Percentiles rank a stretch among this genome's conserved stretches.
phyloP scores from a whole-genome alignment of 2,113 vertebrate genomes.

The Chloropsis cyanopogon region DNA sequence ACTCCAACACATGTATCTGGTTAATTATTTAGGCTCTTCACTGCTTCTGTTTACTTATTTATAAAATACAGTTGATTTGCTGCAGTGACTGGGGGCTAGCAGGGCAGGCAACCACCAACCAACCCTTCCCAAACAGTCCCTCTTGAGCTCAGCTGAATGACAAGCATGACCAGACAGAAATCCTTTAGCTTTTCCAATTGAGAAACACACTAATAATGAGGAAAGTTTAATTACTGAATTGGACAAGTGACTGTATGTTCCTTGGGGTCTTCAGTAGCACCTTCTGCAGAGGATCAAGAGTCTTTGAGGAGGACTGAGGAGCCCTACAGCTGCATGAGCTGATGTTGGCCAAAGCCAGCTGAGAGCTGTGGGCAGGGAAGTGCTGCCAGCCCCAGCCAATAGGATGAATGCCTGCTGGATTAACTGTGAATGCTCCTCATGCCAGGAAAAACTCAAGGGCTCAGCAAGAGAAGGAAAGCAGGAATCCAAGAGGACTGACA shows the following conservation, averaged over 20 bases:
- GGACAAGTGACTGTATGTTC: neutral
- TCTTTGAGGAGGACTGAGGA: neutral
- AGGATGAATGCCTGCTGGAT: neutral
- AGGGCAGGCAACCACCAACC: neutral
- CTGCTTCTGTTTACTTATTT: neutral
- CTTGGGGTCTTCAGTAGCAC: neutral
- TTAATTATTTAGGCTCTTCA: constrained; percentile 27
- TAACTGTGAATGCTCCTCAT: neutral
- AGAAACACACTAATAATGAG: neutral
- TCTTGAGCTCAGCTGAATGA: neutral
- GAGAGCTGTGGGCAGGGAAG: neutral
- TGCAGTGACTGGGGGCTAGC: neutral
- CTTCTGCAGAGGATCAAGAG: neutral
- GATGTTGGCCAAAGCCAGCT: neutral
- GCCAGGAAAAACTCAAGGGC: constrained; percentile 10
- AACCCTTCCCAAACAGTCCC: neutral
- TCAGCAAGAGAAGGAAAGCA: neutral
- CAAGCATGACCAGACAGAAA: neutral
- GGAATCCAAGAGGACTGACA: neutral
- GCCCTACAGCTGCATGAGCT: neutral
- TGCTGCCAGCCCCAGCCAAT: neutral
- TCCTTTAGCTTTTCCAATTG: neutral
- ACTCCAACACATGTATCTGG: neutral
- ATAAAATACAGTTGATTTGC: neutral
- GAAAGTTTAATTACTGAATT: neutral